Percentiles rank a stretch among this genome's conserved stretches.
These are phyloP conservation scores for Notarius lentiginosus DNA, from an alignment of 2,113 vertebrate species.

Conservation along the genomic window DNA sequence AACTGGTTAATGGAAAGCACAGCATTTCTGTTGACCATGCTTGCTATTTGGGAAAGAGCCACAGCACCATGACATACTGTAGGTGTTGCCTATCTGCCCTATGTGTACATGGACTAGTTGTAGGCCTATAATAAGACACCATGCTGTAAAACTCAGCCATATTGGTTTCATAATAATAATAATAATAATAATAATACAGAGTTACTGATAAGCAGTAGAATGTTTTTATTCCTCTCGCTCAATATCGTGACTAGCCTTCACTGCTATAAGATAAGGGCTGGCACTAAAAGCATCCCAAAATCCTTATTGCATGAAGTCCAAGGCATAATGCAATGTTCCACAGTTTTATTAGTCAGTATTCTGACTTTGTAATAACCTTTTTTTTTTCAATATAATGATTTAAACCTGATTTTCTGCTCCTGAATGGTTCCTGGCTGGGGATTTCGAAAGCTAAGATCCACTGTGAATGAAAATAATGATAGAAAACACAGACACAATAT, in stretches of 20 bases:
- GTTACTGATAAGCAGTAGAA: not conserved
- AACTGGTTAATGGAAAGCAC: not conserved
- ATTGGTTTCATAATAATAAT: not conserved
- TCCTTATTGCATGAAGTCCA: not conserved
- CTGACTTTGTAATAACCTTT: constrained; percentile 16
- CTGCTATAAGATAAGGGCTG: not conserved
- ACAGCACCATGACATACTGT: not conserved
- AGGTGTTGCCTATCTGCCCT: not conserved
- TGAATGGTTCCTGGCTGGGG: constrained; percentile 41
- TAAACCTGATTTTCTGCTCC: not conserved
- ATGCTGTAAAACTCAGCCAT: not conserved
- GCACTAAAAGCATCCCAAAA: not conserved
- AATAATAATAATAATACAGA: not conserved
- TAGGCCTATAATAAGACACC: not conserved
- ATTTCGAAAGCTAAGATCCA: constrained; percentile 19
- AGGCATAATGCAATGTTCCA: not conserved
- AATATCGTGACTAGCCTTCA: not conserved
- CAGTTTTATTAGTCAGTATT: constrained; percentile 1
- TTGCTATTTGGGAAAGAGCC: not conserved
- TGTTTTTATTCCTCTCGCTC: not conserved
- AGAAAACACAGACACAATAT: not conserved
- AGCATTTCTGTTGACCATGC: not conserved
- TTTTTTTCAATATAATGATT: not conserved
- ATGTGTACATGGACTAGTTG: not conserved
- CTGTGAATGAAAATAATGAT: not conserved